These are phyloP conservation scores for Leptinotarsa texana DNA, from an alignment of 1,140 invertebrate genomes.

Conservation along the genomic window DNA sequence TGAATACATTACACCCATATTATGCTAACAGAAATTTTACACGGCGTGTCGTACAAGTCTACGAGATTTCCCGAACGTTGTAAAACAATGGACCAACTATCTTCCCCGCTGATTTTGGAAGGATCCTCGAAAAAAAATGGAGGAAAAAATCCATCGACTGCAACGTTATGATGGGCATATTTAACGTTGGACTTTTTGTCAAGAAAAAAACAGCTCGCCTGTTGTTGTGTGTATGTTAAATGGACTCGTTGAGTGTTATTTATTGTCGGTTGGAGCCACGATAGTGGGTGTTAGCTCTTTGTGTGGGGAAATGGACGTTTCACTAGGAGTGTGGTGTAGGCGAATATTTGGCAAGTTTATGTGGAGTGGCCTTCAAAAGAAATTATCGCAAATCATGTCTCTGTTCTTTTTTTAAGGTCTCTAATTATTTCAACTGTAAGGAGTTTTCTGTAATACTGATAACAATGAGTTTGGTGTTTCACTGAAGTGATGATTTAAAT, in stretches of 20 bases:
- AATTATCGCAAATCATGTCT: neutral
- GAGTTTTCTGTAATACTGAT: no score
- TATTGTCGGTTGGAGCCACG: slow-evolving; percentile 28
- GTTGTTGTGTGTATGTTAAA: slow-evolving; percentile 36
- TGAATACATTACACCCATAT: slow-evolving; percentile 27
- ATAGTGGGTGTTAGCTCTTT: neutral
- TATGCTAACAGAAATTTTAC: slow-evolving; percentile 29
- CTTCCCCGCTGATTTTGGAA: slow-evolving; percentile 31
- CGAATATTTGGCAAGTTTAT: neutral
- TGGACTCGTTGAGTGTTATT: slow-evolving; percentile 34
- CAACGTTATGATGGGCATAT: slow-evolving; percentile 36
- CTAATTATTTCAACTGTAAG: no score
- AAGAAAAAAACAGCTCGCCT: slow-evolving; percentile 33
- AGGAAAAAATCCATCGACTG: neutral
- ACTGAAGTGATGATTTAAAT: no score
- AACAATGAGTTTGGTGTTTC: no score
- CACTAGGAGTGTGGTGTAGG: neutral
- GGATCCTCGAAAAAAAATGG: slow-evolving; percentile 8
- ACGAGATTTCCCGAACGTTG: slow-evolving; percentile 22
- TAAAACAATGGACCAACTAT: slow-evolving; percentile 33
- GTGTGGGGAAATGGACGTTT: neutral
- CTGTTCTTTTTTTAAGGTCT: no score
- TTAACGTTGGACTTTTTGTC: slow-evolving; percentile 28
- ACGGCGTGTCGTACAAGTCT: slow-evolving; percentile 18
- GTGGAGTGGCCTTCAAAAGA: neutral